Conservation (phyloP, 1,140 invertebrate genomes). For the Drosophila albomicans region DNA sequence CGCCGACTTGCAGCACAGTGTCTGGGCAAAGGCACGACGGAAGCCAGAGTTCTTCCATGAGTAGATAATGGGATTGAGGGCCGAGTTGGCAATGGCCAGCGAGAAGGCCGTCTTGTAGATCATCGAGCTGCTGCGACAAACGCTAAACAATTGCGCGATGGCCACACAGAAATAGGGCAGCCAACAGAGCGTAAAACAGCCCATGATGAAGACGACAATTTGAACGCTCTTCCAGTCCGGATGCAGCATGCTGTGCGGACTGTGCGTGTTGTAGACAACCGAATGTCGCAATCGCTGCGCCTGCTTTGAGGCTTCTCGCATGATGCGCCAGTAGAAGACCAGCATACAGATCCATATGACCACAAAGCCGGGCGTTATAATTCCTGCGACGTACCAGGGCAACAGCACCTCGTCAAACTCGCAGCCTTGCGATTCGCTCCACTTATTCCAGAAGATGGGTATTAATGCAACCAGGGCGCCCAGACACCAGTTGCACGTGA, state of each 20-base stretch:
- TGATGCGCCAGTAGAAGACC: slow-evolving; percentile 90
- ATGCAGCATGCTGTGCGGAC: slow-evolving; percentile 86
- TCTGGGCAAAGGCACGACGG: slow-evolving; percentile 88
- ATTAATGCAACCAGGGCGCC: slow-evolving; percentile 88
- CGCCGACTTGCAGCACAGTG: slow-evolving; percentile 88
- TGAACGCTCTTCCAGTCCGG: slow-evolving; percentile 90
- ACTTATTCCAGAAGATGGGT: slow-evolving; percentile 91
- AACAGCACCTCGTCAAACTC: slow-evolving; percentile 85
- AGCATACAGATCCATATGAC: slow-evolving; percentile 90
- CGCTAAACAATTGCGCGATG: slow-evolving; percentile 87
- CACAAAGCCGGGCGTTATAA: slow-evolving; percentile 89
- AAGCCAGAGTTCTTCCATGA: slow-evolving; percentile 93
- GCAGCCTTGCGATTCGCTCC: slow-evolving; percentile 86
- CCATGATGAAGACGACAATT: slow-evolving; percentile 90
- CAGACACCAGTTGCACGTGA: slow-evolving; percentile 88
- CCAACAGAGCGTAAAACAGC: slow-evolving; percentile 91
- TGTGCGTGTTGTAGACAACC: slow-evolving; percentile 73
- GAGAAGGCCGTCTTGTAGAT: slow-evolving; percentile 89
- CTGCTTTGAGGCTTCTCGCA: slow-evolving; percentile 89
- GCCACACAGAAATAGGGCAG: slow-evolving; percentile 90
- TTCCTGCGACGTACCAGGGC: slow-evolving; percentile 87
- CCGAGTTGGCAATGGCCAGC: slow-evolving; percentile 90
- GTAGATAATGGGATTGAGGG: slow-evolving; percentile 92
- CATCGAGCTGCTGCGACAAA: slow-evolving; percentile 85
- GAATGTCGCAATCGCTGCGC: slow-evolving; percentile 87